Evolutionary conservation across 2,113 vertebrate genomes (phyloP).

Genomic region (Pangasianodon gigas): DNA sequence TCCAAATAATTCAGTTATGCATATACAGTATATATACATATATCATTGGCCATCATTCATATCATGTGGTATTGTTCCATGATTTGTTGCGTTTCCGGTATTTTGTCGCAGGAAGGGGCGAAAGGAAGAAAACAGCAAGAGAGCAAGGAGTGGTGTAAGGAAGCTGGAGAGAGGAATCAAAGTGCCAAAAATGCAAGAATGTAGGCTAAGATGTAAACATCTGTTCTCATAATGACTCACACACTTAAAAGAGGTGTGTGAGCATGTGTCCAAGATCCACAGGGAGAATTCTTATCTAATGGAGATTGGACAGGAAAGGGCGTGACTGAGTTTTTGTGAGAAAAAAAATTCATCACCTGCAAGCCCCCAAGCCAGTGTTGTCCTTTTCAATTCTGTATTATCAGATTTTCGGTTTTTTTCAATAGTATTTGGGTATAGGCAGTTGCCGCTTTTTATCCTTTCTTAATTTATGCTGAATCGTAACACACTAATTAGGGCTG

Average conservation of each 20-base stretch:
- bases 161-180: constrained; percentile 29
- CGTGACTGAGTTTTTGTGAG: constrained; percentile 65
- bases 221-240: not conserved
- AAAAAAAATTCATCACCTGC: constrained; percentile 22
- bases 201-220: constrained; percentile 43
- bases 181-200: constrained; percentile 35
- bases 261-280: constrained; percentile 44
- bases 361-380: not conserved
- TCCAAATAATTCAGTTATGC: not conserved
- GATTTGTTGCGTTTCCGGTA: constrained; percentile 26
- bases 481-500: not conserved
- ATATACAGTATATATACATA: not conserved
- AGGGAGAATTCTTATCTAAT: constrained; percentile 68
- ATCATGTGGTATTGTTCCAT: not conserved
- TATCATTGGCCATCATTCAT: not conserved
- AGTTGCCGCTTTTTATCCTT: not conserved
- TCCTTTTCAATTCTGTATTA: not conserved
- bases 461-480: not conserved
- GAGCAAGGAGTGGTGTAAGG: constrained; percentile 1
- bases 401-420: not conserved
- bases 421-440: not conserved
- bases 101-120: constrained; percentile 39
- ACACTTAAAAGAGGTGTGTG: constrained; percentile 15
- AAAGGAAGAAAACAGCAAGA: constrained; percentile 37
- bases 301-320: constrained; percentile 70